Evolutionary conservation across 1,140 invertebrate species (phyloP).

Genomic region (Camponotus pennsylvanicus): DNA sequence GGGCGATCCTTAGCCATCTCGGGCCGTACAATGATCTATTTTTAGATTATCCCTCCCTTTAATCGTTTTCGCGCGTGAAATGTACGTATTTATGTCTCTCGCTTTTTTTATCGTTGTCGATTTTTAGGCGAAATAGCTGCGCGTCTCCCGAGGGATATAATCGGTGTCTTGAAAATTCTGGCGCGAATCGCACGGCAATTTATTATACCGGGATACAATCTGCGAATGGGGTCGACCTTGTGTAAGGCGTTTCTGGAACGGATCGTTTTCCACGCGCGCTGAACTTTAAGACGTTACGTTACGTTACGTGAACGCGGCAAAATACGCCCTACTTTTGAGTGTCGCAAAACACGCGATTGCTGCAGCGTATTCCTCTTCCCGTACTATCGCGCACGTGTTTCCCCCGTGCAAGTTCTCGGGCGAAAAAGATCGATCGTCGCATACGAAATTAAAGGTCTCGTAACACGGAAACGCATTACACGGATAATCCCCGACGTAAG

Average conservation of each 20-base stretch:
- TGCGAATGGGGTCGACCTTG: neutral
- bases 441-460: neutral
- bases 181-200: constrained; percentile 28
- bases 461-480: neutral
- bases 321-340: neutral
- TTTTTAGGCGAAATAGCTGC: too few species aligned
- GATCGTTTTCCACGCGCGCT: too few species aligned
- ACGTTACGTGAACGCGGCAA: neutral
- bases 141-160: neutral
- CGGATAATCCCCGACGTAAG: neutral
- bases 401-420: constrained; percentile 23
- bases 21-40: too few species aligned
- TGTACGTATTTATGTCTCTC: too few species aligned
- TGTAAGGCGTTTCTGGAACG: neutral
- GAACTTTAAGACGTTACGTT: neutral
- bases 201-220: constrained; percentile 10
- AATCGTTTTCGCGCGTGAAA: too few species aligned
- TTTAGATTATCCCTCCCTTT: too few species aligned
- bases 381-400: neutral
- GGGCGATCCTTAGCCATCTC: too few species aligned
- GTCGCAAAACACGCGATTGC: neutral
- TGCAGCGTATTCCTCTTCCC: neutral
- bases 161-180: neutral
- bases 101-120: too few species aligned
- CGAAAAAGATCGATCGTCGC: constrained; percentile 38